Conservation (phyloP, 2,113 vertebrate species). For the Prunella himalayana region DNA sequence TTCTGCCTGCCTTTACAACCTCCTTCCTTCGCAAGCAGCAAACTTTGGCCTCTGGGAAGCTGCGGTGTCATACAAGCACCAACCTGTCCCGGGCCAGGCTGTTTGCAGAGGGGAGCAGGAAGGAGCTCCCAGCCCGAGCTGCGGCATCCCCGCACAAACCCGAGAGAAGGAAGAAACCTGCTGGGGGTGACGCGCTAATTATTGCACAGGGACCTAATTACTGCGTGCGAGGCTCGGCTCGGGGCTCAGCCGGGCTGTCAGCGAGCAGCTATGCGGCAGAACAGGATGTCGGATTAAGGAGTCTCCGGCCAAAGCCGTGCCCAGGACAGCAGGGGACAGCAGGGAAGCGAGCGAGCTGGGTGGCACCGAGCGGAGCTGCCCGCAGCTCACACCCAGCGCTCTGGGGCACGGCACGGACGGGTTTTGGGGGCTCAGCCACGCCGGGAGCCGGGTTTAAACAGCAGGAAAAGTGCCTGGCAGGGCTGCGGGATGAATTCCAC, state of each 20-base stretch:
- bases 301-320: neutral
- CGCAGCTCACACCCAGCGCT: neutral
- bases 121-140: neutral
- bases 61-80: fast-evolving
- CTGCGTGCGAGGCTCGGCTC: neutral
- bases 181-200: neutral
- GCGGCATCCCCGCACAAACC: neutral
- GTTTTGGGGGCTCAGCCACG: neutral
- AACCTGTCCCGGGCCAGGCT: neutral
- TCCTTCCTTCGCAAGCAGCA: neutral
- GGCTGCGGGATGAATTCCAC: neutral
- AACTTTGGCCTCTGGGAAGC: neutral
- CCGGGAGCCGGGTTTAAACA: neutral
- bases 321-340: slow-evolving; percentile 2
- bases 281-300: slow-evolving; percentile 43
- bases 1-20: neutral
- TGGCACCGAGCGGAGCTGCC: neutral
- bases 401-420: neutral
- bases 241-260: neutral
- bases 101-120: neutral
- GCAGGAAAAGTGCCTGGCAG: fast-evolving
- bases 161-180: neutral
- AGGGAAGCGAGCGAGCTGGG: neutral
- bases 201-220: neutral
- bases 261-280: slow-evolving; percentile 57